Evolutionary conservation across 1,140 invertebrate genomes (phyloP).

Genomic region (Drosophila simulans): DNA sequence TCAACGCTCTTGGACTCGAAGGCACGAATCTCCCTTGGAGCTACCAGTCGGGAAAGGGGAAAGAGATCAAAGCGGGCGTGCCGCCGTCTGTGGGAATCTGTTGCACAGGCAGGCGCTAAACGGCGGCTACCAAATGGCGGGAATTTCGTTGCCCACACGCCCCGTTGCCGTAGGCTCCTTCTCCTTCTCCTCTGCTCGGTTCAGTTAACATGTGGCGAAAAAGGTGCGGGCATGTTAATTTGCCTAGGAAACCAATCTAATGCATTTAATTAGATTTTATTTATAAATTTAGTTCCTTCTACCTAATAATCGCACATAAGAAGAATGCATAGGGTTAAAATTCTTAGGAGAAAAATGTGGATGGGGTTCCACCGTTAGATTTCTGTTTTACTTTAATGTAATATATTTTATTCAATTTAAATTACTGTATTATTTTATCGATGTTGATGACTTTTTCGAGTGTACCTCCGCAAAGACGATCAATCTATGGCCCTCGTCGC

Average conservation of each 20-base stretch:
- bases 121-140: constrained; percentile 66
- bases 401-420: background rate
- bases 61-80: constrained; percentile 63
- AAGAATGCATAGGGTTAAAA: too few species aligned
- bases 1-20: constrained; percentile 54
- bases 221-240: background rate
- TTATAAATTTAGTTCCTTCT: background rate
- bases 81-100: constrained; percentile 65
- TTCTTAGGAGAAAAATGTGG: too few species aligned
- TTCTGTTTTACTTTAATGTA: too few species aligned
- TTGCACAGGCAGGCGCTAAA: constrained; percentile 71
- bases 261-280: background rate
- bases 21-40: constrained; percentile 71
- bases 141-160: constrained; percentile 78
- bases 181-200: background rate
- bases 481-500: constrained; percentile 64
- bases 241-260: too few species aligned
- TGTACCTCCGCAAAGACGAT: constrained; percentile 54
- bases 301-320: too few species aligned
- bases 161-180: constrained; percentile 38
- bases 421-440: too few species aligned
- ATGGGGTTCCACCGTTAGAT: too few species aligned
- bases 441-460: background rate
- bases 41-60: constrained; percentile 33
- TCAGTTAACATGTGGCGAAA: background rate